Percentiles rank a stretch among this genome's conserved stretches.
phyloP scores from a whole-genome alignment of 2,113 vertebrate species.

The Paratilapia polleni region DNA sequence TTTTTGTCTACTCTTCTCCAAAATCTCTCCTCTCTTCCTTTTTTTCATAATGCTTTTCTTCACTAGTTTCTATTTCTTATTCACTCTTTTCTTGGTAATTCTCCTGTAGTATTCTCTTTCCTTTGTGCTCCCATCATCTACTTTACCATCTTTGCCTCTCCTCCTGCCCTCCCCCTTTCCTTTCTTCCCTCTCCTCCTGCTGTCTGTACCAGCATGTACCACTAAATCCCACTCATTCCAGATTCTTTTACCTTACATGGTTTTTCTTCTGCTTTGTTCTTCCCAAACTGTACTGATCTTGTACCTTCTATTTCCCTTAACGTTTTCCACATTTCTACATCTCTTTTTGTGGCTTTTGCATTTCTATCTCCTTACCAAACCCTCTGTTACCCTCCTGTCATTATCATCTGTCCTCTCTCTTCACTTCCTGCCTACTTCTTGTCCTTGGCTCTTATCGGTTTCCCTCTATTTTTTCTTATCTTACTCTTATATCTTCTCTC shows the following conservation, averaged over 20 bases:
- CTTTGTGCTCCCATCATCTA: not conserved
- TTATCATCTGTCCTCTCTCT: not conserved
- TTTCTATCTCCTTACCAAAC: not conserved
- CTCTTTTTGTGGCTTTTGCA: not conserved
- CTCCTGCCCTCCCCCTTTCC: not conserved
- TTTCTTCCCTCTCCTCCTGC: not conserved
- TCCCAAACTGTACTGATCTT: not conserved
- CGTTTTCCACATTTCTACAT: not conserved
- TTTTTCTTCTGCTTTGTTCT: not conserved
- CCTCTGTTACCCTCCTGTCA: not conserved
- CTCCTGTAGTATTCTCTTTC: not conserved
- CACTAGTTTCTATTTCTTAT: not conserved
- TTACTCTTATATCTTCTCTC: not conserved
- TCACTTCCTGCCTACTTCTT: not conserved
- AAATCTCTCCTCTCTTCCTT: rapidly evolving
- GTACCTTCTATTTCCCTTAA: not conserved
- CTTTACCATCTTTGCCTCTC: not conserved
- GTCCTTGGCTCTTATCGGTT: not conserved
- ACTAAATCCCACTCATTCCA: slow-evolving; percentile 1
- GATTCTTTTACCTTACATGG: not conserved
- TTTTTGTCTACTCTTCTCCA: not conserved
- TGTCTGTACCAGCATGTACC: not conserved
- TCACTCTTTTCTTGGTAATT: not conserved
- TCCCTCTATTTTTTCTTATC: not conserved
- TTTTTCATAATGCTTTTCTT: not conserved